phyloP scores from a whole-genome alignment of 2,888 invertebrate species.

The Dyspetes luteomarginatus region DNA sequence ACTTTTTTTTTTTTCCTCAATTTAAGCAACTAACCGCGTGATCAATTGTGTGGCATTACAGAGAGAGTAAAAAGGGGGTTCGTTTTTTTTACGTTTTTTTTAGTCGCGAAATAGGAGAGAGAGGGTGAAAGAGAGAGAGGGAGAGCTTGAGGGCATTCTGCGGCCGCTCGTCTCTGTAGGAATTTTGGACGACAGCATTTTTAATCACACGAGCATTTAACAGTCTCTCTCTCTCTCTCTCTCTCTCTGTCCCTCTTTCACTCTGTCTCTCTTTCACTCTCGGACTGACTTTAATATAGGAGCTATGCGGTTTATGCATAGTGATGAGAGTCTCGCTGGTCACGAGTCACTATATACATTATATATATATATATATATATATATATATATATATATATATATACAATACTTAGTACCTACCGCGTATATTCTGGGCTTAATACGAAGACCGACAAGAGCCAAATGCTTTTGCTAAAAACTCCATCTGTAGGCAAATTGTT shows the following conservation, averaged over 20 bases:
- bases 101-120: not conserved
- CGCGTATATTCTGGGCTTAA: slow-evolving; percentile 33
- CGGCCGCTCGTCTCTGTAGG: slow-evolving; percentile 71
- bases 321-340: slow-evolving; percentile 73
- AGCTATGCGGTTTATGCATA: slow-evolving; percentile 82
- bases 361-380: too few species aligned
- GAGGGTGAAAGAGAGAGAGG: not conserved
- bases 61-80: not conserved
- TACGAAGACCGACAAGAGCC: slow-evolving; percentile 63
- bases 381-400: too few species aligned
- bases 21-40: slow-evolving; percentile 29
- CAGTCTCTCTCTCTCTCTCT: slow-evolving; percentile 34
- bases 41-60: slow-evolving; percentile 30
- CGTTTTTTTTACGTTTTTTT: not conserved
- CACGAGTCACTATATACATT: slow-evolving; percentile 7
- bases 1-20: slow-evolving; percentile 28
- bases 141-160: slow-evolving; percentile 70
- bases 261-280: slow-evolving; percentile 22
- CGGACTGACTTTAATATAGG: slow-evolving; percentile 79
- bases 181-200: slow-evolving; percentile 80
- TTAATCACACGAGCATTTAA: slow-evolving; percentile 82
- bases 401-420: slow-evolving; percentile 27
- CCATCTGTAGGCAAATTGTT: slow-evolving; percentile 83
- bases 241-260: slow-evolving; percentile 33
- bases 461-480: slow-evolving; percentile 81